phyloP scores from a whole-genome alignment of 2,888 invertebrate species.

The Platycnemis pennipes region DNA sequence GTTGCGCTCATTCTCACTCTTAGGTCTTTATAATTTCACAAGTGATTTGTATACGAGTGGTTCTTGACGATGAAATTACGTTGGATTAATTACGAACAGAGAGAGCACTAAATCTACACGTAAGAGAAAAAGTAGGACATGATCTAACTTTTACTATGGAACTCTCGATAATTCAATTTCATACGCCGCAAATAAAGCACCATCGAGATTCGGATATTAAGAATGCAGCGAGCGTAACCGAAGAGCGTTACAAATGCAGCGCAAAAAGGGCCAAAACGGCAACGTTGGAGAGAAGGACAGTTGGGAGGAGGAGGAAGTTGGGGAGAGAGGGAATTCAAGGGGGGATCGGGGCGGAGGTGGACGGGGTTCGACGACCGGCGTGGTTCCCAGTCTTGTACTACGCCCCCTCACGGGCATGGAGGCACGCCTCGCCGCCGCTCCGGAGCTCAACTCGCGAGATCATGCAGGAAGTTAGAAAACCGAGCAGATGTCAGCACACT shows the following conservation, averaged over 20 bases:
- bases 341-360: background rate
- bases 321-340: background rate
- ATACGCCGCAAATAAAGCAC: background rate
- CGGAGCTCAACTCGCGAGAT: background rate
- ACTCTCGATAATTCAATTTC: no score
- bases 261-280: background rate
- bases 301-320: background rate
- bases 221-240: background rate
- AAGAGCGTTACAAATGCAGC: background rate
- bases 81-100: no score
- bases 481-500: background rate
- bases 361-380: constrained; percentile 31
- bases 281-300: background rate
- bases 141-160: no score
- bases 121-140: no score
- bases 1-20: no score
- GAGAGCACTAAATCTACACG: no score
- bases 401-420: background rate
- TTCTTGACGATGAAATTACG: no score
- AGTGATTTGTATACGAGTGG: no score
- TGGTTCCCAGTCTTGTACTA: background rate
- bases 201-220: background rate
- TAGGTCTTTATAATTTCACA: no score
- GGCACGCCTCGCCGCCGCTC: background rate
- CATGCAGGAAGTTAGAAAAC: background rate